Conservation (phyloP, 2,888 invertebrate genomes). For the Acanthosepion pharaonis region DNA sequence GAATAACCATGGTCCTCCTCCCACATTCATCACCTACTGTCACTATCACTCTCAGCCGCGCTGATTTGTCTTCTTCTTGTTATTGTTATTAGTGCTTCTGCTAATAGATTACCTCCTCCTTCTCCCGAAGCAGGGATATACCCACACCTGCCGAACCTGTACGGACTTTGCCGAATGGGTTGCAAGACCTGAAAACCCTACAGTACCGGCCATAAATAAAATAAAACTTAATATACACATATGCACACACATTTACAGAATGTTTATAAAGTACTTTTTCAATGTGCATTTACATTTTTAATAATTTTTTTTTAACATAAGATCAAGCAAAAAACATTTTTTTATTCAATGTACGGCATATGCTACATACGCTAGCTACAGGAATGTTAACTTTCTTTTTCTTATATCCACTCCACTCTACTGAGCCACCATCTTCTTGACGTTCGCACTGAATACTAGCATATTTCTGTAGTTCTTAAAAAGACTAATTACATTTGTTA, state of each 20-base stretch:
- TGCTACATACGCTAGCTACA: neutral
- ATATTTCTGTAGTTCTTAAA: neutral
- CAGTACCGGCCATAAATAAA: neutral
- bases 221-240: too few relatives aligned
- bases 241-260: neutral
- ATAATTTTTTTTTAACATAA: neutral
- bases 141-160: conserved; percentile 23
- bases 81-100: neutral
- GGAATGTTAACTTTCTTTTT: conserved; percentile 1
- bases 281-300: neutral
- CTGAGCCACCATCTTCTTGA: neutral
- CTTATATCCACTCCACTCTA: neutral
- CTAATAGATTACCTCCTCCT: conserved; percentile 15
- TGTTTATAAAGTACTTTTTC: neutral
- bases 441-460: neutral
- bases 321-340: neutral
- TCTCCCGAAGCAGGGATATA: neutral
- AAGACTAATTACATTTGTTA: neutral
- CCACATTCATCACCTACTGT: neutral
- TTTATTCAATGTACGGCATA: neutral
- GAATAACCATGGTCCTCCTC: neutral
- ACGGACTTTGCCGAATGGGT: neutral
- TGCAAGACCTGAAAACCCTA: neutral
- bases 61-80: neutral
- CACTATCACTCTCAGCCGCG: neutral